These are phyloP conservation scores for Propithecus perrieri DNA, from an alignment of 2,797 vertebrate species.

Conservation along the genomic window DNA sequence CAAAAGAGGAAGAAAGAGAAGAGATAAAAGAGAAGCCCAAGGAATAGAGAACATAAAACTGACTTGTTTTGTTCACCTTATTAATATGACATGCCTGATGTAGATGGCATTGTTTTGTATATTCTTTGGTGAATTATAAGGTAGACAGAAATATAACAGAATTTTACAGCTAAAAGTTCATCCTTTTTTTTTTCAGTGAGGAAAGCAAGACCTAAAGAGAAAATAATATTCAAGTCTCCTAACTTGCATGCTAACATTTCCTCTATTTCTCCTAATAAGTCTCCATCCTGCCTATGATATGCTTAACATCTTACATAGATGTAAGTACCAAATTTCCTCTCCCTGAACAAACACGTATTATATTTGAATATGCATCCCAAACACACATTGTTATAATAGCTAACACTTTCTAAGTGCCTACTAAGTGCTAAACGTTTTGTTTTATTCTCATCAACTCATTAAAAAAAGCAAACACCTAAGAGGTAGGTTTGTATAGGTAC, in stretches of 20 bases:
- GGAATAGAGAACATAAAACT: neutral
- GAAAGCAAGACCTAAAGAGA: neutral
- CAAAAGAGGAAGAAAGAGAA: neutral
- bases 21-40: neutral
- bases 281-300: neutral
- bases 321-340: neutral
- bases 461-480: neutral
- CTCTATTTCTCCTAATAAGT: neutral
- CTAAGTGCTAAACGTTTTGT: constrained; percentile 19
- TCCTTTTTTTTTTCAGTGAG: neutral
- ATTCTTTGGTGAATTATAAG: neutral
- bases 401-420: neutral
- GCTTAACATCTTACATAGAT: neutral
- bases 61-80: neutral
- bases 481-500: neutral
- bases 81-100: neutral
- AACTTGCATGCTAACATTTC: neutral
- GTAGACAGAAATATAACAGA: neutral
- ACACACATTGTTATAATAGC: neutral
- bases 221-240: neutral
- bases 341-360: neutral
- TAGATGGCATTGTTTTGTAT: neutral
- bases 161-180: neutral
- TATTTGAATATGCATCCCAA: neutral
- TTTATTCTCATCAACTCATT: neutral